phyloP scores from a whole-genome alignment of 2,888 invertebrate genomes.

The Cantharis nigra region DNA sequence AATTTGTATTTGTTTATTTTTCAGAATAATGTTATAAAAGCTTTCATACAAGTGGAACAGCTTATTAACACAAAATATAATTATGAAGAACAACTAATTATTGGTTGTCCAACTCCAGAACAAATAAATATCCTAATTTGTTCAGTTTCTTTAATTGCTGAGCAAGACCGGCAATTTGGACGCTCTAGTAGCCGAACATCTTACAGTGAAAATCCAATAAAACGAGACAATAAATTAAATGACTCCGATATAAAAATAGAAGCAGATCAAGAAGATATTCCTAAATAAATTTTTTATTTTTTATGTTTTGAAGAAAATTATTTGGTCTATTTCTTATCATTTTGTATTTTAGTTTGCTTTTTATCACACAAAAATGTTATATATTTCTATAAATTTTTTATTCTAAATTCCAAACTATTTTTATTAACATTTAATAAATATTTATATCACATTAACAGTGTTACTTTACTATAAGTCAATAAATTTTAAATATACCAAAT shows the following conservation, averaged over 20 bases:
- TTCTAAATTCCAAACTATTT: neutral
- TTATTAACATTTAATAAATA: neutral
- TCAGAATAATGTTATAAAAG: slow-evolving; percentile 85
- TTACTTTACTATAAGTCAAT: neutral
- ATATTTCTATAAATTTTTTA: neutral
- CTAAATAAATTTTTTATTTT: neutral
- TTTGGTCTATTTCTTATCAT: neutral
- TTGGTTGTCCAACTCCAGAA: slow-evolving; percentile 91
- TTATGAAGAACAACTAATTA: slow-evolving; percentile 79
- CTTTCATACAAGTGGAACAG: slow-evolving; percentile 84
- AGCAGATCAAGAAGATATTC: neutral
- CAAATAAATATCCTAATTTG: slow-evolving; percentile 89
- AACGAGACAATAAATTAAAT: neutral
- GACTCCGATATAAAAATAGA: neutral
- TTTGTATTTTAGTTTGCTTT: neutral
- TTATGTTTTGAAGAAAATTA: neutral
- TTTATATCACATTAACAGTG: neutral
- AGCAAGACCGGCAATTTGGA: slow-evolving; percentile 38
- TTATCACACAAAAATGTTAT: neutral
- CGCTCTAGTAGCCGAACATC: neutral
- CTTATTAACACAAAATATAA: slow-evolving; percentile 76
- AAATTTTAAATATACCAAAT: too few species aligned
- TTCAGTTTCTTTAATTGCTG: slow-evolving; percentile 70
- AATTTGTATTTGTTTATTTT: neutral
- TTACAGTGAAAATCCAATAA: neutral